phyloP scores from a whole-genome alignment of 2,797 vertebrate genomes.

The Chaunax sp. region DNA sequence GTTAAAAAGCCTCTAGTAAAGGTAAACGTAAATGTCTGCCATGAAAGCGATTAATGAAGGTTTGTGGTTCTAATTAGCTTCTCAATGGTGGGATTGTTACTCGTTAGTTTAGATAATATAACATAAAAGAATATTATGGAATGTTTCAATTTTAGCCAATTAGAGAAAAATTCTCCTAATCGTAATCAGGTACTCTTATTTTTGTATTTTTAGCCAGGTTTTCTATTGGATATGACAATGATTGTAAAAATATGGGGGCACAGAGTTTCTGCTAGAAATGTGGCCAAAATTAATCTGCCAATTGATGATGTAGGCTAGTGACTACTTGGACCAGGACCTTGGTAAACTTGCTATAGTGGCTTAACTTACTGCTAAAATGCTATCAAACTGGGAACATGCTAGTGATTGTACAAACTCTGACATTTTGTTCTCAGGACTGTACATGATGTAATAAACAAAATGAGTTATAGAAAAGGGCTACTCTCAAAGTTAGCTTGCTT shows the following conservation, averaged over 20 bases:
- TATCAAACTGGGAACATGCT: neutral
- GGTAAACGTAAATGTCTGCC: slow-evolving; percentile 29
- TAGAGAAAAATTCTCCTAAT: neutral
- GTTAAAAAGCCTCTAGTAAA: slow-evolving; percentile 30
- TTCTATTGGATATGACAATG: no score
- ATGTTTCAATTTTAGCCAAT: slow-evolving; percentile 18
- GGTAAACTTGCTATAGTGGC: no score
- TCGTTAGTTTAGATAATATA: slow-evolving; percentile 40
- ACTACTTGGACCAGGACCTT: no score
- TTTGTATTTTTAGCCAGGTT: no score
- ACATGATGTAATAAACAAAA: neutral
- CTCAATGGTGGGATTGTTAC: slow-evolving; percentile 31
- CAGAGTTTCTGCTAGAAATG: no score
- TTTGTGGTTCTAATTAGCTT: slow-evolving; percentile 50
- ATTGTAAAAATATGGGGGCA: neutral
- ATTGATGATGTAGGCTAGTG: no score
- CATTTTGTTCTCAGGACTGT: neutral
- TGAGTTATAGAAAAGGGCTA: no score
- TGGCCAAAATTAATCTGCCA: neutral
- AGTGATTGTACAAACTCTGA: neutral
- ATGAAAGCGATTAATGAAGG: slow-evolving; percentile 37
- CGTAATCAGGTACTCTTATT: no score
- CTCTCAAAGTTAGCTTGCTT: no score
- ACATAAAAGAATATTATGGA: neutral
- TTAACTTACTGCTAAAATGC: neutral